These are phyloP conservation scores for Megalopta genalis DNA, from an alignment of 1,140 invertebrate species.

Conservation along the genomic window DNA sequence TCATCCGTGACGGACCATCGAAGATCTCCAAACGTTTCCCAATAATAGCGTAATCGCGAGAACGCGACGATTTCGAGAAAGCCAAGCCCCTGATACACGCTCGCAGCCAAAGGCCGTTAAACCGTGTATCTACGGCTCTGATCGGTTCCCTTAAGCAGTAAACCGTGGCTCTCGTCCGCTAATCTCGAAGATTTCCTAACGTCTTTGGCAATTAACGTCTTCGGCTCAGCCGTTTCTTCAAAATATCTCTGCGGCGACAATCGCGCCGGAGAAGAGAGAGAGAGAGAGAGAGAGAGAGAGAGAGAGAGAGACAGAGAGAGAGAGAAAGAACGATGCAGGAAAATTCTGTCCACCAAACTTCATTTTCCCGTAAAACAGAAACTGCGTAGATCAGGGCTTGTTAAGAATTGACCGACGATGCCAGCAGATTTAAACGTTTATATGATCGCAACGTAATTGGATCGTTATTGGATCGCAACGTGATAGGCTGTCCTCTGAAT, in stretches of 20 bases:
- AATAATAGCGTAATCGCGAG: not conserved
- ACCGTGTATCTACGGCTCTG: slow-evolving; percentile 10
- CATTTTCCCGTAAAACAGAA: too few species aligned
- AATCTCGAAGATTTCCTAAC: slow-evolving; percentile 20
- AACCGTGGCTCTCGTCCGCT: not conserved
- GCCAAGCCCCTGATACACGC: not conserved
- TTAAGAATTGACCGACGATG: too few species aligned
- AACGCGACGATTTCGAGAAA: not conserved
- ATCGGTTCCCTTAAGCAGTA: slow-evolving; percentile 10
- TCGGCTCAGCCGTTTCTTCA: not conserved
- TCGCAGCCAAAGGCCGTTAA: slow-evolving; percentile 17
- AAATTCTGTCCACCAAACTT: too few species aligned
- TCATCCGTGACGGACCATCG: too few species aligned
- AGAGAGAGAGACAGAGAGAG: too few species aligned
- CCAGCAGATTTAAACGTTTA: too few species aligned
- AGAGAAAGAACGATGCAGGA: not conserved
- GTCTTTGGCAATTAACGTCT: slow-evolving; percentile 15
- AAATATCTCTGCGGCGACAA: not conserved
- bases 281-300: not conserved
- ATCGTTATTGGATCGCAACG: too few species aligned
- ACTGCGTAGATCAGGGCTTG: too few species aligned
- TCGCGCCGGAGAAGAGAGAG: too few species aligned
- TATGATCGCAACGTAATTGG: too few species aligned
- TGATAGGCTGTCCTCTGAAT: too few species aligned
- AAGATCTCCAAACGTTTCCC: not conserved